These are phyloP conservation scores for Hirundo rustica DNA, from an alignment of 2,797 vertebrate species.

Conservation along the genomic window DNA sequence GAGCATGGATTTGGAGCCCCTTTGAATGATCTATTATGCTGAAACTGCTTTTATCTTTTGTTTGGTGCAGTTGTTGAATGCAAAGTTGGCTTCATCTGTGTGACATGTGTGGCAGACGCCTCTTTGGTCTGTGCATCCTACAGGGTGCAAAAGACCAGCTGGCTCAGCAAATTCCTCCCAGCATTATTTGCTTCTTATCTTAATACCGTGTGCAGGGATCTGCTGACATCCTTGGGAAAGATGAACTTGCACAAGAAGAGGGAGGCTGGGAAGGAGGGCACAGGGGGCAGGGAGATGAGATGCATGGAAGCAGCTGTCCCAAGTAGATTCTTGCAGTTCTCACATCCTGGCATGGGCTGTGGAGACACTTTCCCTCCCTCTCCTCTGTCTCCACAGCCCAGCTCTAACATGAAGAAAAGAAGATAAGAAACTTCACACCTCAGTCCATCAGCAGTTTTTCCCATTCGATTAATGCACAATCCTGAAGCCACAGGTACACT, in stretches of 20 bases:
- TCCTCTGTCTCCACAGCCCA: not conserved
- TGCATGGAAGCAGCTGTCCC: not conserved
- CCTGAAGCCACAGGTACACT: not conserved
- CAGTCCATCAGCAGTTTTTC: not conserved
- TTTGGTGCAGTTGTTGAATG: conserved; percentile 68
- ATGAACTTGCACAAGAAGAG: not conserved
- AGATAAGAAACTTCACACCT: not conserved
- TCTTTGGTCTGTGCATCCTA: conserved; percentile 62
- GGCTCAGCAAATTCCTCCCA: conserved; percentile 66
- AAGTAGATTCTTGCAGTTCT: not conserved
- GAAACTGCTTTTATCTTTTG: conserved; percentile 70
- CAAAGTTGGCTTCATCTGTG: conserved; percentile 68
- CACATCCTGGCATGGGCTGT: not conserved
- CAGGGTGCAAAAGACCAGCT: conserved; percentile 65
- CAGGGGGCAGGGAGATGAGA: not conserved
- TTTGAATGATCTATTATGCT: conserved; percentile 63
- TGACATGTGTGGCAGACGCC: conserved; percentile 67
- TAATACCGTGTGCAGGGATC: not conserved
- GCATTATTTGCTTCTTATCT: conserved; percentile 55
- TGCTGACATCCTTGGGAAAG: conserved; percentile 43
- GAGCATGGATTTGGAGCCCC: conserved; percentile 23
- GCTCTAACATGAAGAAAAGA: no score
- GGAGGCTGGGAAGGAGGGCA: not conserved
- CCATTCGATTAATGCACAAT: fast-evolving
- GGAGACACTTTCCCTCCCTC: not conserved